Percentiles rank a stretch among this genome's conserved stretches.
These are phyloP conservation scores for Ethmia dodecea DNA, from an alignment of 2,888 invertebrate genomes.

Conservation along the genomic window DNA sequence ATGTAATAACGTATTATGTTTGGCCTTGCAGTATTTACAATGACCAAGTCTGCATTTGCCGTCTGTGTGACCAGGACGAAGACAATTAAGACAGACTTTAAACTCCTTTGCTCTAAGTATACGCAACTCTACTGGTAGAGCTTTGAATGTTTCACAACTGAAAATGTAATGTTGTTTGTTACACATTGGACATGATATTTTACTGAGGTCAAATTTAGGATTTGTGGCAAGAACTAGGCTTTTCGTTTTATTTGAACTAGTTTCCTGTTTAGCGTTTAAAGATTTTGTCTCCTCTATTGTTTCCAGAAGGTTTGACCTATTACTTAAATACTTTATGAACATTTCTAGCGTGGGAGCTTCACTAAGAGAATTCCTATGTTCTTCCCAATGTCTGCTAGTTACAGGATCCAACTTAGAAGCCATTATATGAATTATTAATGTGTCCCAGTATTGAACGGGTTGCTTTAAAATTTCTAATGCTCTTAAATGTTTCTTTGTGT, in stretches of 20 bases:
- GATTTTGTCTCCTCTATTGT: no score
- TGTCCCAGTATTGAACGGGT: conserved; percentile 13
- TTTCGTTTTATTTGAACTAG: no score
- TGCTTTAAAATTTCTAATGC: conserved; percentile 10
- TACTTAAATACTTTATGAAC: no score
- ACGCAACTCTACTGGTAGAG: conserved; percentile 8
- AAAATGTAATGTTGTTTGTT: conserved; percentile 12
- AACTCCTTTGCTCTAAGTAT: conserved; percentile 15
- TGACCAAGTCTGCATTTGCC: conserved; percentile 13
- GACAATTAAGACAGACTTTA: conserved; percentile 18
- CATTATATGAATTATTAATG: conserved; percentile 14
- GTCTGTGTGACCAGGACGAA: conserved; percentile 15
- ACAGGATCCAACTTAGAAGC: conserved; percentile 12
- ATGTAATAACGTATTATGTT: conserved; percentile 14
- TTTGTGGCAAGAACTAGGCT: no score
- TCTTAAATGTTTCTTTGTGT: conserved; percentile 14
- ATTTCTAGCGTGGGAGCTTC: no score
- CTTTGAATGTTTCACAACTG: conserved; percentile 9
- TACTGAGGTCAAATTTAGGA: no score
- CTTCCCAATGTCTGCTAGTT: no score
- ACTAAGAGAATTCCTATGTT: no score
- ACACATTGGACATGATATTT: no score
- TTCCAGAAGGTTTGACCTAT: no score
- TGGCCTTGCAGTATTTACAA: no score
- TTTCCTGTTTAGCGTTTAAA: no score